phyloP scores from a whole-genome alignment of 2,113 vertebrate genomes.

The Oenanthe oenanthe region DNA sequence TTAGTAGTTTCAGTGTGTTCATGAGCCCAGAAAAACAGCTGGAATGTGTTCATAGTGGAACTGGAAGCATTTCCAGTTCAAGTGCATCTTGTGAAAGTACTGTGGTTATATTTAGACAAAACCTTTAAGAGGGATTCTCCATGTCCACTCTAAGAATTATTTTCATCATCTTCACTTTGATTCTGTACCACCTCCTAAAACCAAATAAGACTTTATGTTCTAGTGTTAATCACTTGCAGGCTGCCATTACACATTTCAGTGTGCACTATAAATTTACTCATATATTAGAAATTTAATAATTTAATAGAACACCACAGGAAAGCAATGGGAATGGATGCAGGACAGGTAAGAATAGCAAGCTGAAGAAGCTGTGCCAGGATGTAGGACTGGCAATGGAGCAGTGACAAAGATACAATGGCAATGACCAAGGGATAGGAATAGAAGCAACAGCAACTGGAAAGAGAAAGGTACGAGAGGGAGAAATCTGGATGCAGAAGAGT shows the following conservation, averaged over 20 bases:
- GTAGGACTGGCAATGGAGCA: background rate
- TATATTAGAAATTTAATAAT: background rate
- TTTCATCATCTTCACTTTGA: background rate
- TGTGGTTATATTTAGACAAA: background rate
- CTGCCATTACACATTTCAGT: background rate
- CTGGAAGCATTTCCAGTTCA: background rate
- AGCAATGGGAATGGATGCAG: background rate
- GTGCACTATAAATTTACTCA: background rate
- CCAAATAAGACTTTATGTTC: background rate
- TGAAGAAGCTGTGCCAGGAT: background rate
- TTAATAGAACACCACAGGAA: background rate
- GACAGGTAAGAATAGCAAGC: background rate
- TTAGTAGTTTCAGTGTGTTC: background rate
- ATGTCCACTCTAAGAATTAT: background rate
- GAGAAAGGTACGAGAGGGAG: background rate
- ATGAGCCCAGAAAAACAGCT: background rate
- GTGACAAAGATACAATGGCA: background rate
- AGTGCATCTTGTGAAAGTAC: background rate
- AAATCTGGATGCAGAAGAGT: background rate
- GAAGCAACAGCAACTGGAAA: background rate
- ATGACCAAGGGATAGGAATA: background rate
- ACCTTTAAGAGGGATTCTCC: background rate
- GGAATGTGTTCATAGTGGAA: rapidly evolving
- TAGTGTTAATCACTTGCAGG: background rate
- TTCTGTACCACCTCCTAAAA: background rate